A percentile compares a stretch with the other conserved stretches of the same genome.
phyloP scores from a whole-genome alignment of 1,140 invertebrate genomes.

The Teleogryllus occipitalis region DNA sequence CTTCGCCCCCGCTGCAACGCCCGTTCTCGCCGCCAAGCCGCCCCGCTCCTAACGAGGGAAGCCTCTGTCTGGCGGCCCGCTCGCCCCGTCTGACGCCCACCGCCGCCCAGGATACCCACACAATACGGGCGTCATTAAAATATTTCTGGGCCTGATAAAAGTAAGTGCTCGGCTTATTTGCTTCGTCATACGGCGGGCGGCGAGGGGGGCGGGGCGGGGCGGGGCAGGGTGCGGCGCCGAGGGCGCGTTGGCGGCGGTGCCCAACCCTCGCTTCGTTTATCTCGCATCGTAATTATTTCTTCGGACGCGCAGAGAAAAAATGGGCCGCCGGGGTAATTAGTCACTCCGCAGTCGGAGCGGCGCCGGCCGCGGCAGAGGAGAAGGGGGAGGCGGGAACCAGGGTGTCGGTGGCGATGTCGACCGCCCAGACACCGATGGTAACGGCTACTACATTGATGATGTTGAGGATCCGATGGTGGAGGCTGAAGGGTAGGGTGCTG shows the following conservation, averaged over 20 bases:
- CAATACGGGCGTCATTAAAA: not conserved
- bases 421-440: too few species aligned
- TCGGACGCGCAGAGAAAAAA: not conserved
- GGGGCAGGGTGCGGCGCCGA: not conserved
- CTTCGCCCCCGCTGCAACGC: too few species aligned
- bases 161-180: not conserved
- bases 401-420: too few species aligned
- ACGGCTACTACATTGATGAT: too few species aligned
- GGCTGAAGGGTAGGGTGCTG: too few species aligned
- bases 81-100: not conserved
- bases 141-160: not conserved
- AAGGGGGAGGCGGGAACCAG: not conserved
- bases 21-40: too few species aligned
- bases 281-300: conserved; percentile 1
- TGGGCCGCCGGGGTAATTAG: not conserved
- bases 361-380: not conserved
- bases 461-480: too few species aligned
- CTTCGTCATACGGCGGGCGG: not conserved
- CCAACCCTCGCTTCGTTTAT: not conserved
- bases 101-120: not conserved
- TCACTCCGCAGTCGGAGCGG: not conserved
- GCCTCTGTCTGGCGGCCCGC: not conserved
- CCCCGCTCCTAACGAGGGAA: too few species aligned
- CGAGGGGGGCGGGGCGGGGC: too few species aligned
- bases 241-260: not conserved